phyloP scores from a whole-genome alignment of 2,888 invertebrate genomes.

The Epirrita christyi region DNA sequence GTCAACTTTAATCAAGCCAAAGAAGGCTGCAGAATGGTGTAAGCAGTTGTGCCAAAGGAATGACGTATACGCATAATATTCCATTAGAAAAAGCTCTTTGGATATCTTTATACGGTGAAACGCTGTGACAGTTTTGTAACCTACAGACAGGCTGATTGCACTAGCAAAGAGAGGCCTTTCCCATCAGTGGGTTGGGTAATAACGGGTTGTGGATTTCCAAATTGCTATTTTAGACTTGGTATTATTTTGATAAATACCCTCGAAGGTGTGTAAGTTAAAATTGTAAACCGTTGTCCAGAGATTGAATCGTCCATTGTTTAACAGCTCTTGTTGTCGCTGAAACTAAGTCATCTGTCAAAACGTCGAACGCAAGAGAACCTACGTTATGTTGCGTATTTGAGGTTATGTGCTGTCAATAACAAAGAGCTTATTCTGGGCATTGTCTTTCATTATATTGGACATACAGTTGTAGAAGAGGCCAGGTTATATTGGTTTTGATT shows the following conservation, averaged over 20 bases:
- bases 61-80: too few species aligned
- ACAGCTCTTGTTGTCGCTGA: constrained; percentile 13
- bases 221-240: not conserved
- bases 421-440: constrained; percentile 20
- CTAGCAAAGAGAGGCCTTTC: not conserved
- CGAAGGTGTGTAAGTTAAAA: not conserved
- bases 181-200: not conserved
- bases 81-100: too few species aligned
- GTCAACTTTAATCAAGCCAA: too few species aligned
- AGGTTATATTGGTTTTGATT: not conserved
- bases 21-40: too few species aligned
- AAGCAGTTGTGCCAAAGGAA: too few species aligned
- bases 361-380: constrained; percentile 34
- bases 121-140: too few species aligned
- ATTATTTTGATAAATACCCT: not conserved
- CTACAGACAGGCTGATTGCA: too few species aligned
- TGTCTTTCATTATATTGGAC: constrained; percentile 19
- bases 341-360: constrained; percentile 36
- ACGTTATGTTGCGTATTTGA: constrained; percentile 23
- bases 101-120: too few species aligned
- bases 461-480: not conserved
- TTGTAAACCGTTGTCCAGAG: not conserved
- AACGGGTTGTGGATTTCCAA: not conserved
- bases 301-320: not conserved
- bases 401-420: constrained; percentile 28